These are phyloP conservation scores for Mythimna loreyi DNA, from an alignment of 2,888 invertebrate species.

Conservation along the genomic window DNA sequence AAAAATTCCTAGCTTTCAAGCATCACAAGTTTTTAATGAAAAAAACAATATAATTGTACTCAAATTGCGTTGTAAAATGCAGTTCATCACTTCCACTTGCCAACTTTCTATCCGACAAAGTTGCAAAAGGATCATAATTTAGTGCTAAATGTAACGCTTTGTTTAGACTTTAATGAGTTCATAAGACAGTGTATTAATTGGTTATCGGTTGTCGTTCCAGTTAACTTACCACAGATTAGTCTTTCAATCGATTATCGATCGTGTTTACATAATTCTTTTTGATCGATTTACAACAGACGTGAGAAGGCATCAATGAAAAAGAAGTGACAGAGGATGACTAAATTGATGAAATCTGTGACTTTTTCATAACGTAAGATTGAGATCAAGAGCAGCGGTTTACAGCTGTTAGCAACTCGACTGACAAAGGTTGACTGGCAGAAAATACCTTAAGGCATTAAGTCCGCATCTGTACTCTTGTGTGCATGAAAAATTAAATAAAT, in stretches of 20 bases:
- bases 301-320: not conserved
- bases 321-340: not conserved
- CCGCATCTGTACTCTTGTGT: no score
- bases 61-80: conserved; percentile 28
- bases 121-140: conserved; percentile 49
- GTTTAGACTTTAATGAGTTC: conserved; percentile 21
- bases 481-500: no score
- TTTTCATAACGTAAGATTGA: not conserved
- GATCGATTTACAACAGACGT: not conserved
- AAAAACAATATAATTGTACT: conserved; percentile 1
- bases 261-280: not conserved
- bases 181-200: not conserved
- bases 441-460: no score
- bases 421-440: no score
- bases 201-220: not conserved
- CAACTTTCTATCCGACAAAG: conserved; percentile 37
- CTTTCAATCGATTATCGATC: not conserved
- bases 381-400: not conserved
- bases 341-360: not conserved
- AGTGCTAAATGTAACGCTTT: conserved; percentile 22
- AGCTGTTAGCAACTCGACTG: no score
- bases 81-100: conserved; percentile 40
- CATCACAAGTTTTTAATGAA: conserved; percentile 12
- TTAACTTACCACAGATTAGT: not conserved
- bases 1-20: not conserved